These are phyloP conservation scores for Onthophagus taurus DNA, from an alignment of 1,140 invertebrate genomes.

Conservation along the genomic window DNA sequence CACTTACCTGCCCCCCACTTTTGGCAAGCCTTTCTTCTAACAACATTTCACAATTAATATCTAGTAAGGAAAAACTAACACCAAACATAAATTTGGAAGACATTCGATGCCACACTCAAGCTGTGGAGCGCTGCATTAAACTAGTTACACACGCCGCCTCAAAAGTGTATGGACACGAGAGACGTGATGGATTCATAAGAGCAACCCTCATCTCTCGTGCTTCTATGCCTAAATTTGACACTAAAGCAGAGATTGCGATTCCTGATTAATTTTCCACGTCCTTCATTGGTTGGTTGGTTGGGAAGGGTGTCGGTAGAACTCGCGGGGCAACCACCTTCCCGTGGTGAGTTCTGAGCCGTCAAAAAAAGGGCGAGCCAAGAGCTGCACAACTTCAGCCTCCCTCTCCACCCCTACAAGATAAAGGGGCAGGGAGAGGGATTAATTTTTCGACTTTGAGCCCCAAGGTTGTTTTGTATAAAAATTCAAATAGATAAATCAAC, in stretches of 20 bases:
- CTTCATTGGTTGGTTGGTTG: too few relatives aligned
- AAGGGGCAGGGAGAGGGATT: too few relatives aligned
- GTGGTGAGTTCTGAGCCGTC: conserved; percentile 1
- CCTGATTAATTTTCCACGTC: too few relatives aligned
- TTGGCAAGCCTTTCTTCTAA: background rate
- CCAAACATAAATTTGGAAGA: background rate
- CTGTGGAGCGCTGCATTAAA: conserved; percentile 10
- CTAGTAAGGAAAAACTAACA: background rate
- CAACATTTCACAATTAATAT: background rate
- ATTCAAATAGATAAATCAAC: too few relatives aligned
- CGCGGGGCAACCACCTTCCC: background rate
- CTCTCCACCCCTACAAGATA: too few relatives aligned
- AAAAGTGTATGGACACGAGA: conserved; percentile 7
- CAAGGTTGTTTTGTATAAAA: too few relatives aligned
- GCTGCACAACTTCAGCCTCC: too few relatives aligned
- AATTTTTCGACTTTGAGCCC: too few relatives aligned
- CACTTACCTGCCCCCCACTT: background rate
- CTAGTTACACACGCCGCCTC: conserved; percentile 10
- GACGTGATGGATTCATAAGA: conserved; percentile 10
- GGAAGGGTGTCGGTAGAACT: background rate
- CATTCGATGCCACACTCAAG: background rate
- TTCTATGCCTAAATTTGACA: conserved; percentile 5
- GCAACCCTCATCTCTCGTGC: background rate
- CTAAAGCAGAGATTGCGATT: background rate
- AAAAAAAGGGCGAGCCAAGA: too few relatives aligned